A percentile compares a stretch with the other conserved stretches of the same genome.
These are phyloP conservation scores for Penaeus indicus DNA, from an alignment of 1,140 invertebrate genomes.

Conservation along the genomic window DNA sequence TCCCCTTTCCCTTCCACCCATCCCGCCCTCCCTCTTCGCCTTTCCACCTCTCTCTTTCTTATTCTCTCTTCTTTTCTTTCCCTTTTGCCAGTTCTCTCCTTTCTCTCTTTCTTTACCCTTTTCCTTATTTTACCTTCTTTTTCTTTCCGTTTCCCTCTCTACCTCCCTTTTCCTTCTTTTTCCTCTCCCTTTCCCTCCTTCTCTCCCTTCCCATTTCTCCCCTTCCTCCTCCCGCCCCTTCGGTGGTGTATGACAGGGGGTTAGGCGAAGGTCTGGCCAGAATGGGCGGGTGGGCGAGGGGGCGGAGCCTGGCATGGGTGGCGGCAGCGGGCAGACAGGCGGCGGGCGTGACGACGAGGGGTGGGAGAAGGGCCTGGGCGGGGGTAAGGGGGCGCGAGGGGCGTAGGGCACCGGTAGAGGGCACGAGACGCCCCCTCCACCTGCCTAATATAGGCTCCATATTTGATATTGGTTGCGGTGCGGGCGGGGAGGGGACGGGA, in stretches of 20 bases:
- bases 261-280: background rate
- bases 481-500: too few species aligned
- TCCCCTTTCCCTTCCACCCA: background rate
- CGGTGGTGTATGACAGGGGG: background rate
- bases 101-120: background rate
- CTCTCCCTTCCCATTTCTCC: background rate
- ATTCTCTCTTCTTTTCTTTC: background rate
- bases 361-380: background rate
- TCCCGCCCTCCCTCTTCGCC: background rate
- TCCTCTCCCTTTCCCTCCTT: background rate
- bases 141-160: background rate
- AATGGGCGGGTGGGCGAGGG: background rate
- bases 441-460: conserved; percentile 45
- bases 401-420: background rate
- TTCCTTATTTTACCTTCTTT: background rate
- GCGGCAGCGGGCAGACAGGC: background rate
- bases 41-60: background rate
- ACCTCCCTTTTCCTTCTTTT: too few species aligned
- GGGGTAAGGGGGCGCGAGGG: background rate
- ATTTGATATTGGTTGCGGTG: conserved; percentile 43
- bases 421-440: conserved; percentile 27
- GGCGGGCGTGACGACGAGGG: background rate
- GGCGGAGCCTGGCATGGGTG: background rate
- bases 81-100: background rate
- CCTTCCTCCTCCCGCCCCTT: background rate